Conservation (phyloP, 2,797 vertebrate species). For the Pachyuromys duprasi region DNA sequence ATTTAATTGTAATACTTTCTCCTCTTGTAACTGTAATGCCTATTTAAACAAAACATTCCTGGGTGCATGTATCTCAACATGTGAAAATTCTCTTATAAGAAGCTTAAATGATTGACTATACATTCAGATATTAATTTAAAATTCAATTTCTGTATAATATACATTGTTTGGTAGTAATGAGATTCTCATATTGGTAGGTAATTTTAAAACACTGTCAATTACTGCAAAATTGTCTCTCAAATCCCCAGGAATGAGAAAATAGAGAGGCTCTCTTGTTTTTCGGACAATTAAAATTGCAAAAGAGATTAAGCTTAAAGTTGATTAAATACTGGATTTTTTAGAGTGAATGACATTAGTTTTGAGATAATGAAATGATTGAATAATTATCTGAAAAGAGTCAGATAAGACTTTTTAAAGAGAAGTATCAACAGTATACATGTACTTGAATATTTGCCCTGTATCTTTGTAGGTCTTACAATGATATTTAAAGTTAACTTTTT, state of each 20-base stretch:
- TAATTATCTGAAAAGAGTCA: not conserved
- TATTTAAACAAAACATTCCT: not conserved
- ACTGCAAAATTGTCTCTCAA: accelerated
- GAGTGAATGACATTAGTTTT: not conserved
- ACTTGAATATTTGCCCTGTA: not conserved
- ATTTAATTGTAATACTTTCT: not conserved
- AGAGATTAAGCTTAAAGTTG: not conserved
- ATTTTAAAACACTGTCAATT: accelerated
- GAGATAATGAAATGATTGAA: not conserved
- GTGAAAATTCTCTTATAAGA: not conserved
- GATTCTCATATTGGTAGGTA: not conserved
- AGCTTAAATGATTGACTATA: not conserved
- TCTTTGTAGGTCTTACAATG: not conserved
- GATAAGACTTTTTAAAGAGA: conserved; percentile 12
- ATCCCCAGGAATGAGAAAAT: accelerated
- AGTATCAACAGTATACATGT: not conserved
- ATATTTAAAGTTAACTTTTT: not conserved
- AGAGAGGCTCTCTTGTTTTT: accelerated
- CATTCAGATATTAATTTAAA: conserved; percentile 1
- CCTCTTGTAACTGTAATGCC: not conserved
- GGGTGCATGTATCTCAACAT: not conserved
- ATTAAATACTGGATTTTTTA: not conserved
- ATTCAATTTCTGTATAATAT: not conserved
- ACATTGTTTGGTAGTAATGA: not conserved
- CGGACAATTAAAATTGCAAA: not conserved